Base-by-base conservation (phyloP, 35 echinoderm and acorn worm genomes). In the Lytechinus variegatus region DNA sequence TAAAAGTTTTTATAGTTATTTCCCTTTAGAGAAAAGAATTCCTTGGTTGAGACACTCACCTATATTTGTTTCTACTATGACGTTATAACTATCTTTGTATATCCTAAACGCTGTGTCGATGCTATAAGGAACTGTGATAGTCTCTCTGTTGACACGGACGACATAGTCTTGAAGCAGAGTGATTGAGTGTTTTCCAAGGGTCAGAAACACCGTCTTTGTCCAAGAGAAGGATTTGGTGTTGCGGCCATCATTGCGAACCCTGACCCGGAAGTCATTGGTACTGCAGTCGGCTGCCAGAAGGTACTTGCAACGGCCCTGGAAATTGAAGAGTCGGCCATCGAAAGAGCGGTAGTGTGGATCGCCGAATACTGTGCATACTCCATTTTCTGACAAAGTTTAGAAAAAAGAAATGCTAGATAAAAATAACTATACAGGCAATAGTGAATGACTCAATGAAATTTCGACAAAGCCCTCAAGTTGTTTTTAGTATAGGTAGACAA, bases 291-390 rank as follows among this genome's bases (percentile, higher is more conserved):
- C 91, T 5, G 96, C 95, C 27, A 99, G 95, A 6, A 98, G 79
- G 79, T 99, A 99, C 94, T 98, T 99, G 61, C 98, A 98, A 11
- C 94, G 97, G 19, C 98, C 98, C 94, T 99, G 98, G 88, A 98
- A 99, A 92, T 97, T 98, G 87, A 94, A 98, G 13, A 97, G 87
- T 86, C 96, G 89, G 0, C 96, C 97, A 28, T 99, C 98, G 90
- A 99, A 99, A 16, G 98, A 97, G 16, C 97, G 95, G 92, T 99
- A 99, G 89, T 99, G 98, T 2, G 98, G 98, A 94, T 99, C 98
- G 4, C 98, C 98, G 95, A 98, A 99, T 8, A 99, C 98, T 5
- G 98, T 97, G 58, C 98, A 99, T 3, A 97, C 95, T 28, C 96
- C 98, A 95, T 98, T 97, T 57, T 97, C 98, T 99, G 95, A 56